phyloP scores from a whole-genome alignment of 2,113 vertebrate species.

The Rhodinocichla rosea region DNA sequence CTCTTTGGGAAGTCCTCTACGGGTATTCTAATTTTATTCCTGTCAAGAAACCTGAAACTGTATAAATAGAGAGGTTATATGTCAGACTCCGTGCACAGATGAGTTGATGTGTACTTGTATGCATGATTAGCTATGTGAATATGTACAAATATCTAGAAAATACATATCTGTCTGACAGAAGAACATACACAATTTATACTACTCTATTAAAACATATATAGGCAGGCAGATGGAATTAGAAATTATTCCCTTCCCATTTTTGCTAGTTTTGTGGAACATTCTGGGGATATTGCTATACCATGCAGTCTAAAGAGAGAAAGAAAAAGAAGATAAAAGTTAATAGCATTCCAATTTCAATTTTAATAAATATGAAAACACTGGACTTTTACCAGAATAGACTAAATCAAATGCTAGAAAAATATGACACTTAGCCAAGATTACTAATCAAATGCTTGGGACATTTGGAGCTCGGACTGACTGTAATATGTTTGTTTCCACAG shows the following conservation, averaged over 20 bases:
- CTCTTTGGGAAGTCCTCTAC: background rate
- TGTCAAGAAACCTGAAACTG: background rate
- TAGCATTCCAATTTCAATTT: background rate
- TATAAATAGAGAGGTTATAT: background rate
- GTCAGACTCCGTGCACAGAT: background rate
- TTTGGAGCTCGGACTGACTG: background rate
- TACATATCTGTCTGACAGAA: background rate
- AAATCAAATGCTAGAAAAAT: background rate
- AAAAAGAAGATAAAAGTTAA: background rate
- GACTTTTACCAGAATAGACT: background rate
- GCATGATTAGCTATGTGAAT: background rate
- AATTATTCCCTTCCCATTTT: background rate
- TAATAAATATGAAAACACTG: background rate
- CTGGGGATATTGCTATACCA: background rate
- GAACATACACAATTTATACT: background rate
- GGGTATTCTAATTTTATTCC: background rate
- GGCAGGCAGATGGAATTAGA: background rate
- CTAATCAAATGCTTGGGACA: background rate
- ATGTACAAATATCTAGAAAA: background rate
- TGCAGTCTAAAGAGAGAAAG: background rate
- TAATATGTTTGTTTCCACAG: background rate
- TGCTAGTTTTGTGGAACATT: background rate
- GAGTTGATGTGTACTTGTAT: background rate
- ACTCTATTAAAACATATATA: background rate
- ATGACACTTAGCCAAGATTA: background rate